These are phyloP conservation scores for Tachina grossa DNA, from an alignment of 2,888 invertebrate species.

Conservation along the genomic window DNA sequence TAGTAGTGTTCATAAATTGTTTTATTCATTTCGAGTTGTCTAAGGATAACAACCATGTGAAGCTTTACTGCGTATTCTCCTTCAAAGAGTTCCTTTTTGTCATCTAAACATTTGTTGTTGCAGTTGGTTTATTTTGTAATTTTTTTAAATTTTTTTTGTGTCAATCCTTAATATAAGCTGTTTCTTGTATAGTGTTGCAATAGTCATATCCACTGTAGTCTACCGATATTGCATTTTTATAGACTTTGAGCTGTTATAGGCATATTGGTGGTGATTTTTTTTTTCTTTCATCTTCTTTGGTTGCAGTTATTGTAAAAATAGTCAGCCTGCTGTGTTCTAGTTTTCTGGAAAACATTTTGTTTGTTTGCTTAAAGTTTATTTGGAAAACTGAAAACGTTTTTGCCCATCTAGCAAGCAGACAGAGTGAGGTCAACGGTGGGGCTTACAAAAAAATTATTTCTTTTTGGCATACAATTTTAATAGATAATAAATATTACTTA, in stretches of 20 bases:
- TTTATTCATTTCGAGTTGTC: constrained; percentile 31
- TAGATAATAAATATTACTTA: too few relatives aligned
- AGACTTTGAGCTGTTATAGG: constrained; percentile 68
- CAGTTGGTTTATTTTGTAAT: not conserved
- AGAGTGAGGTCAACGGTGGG: constrained; percentile 29
- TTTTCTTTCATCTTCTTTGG: not conserved
- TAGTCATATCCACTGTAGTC: constrained; percentile 25
- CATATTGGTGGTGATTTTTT: constrained; percentile 52
- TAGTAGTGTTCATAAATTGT: constrained; percentile 60
- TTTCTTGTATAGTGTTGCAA: constrained; percentile 24
- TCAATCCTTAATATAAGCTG: constrained; percentile 36
- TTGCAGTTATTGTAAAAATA: constrained; percentile 69
- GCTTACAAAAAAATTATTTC: not conserved
- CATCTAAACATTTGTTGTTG: constrained; percentile 22
- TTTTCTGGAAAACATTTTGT: constrained; percentile 73
- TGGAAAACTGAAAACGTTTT: constrained; percentile 46
- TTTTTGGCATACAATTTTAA: too few relatives aligned
- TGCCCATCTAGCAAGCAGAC: constrained; percentile 51
- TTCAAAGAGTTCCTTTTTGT: constrained; percentile 45
- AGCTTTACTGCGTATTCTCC: constrained; percentile 10
- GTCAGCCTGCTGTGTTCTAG: constrained; percentile 81
- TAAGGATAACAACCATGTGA: constrained; percentile 60
- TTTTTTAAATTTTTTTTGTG: not conserved
- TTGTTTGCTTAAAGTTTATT: constrained; percentile 48
- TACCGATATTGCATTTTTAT: constrained; percentile 42